Evolutionary conservation across 2,888 invertebrate genomes (phyloP), one percentile per base, ranked within the genome.

Genomic region (Folsomia candida): DNA sequence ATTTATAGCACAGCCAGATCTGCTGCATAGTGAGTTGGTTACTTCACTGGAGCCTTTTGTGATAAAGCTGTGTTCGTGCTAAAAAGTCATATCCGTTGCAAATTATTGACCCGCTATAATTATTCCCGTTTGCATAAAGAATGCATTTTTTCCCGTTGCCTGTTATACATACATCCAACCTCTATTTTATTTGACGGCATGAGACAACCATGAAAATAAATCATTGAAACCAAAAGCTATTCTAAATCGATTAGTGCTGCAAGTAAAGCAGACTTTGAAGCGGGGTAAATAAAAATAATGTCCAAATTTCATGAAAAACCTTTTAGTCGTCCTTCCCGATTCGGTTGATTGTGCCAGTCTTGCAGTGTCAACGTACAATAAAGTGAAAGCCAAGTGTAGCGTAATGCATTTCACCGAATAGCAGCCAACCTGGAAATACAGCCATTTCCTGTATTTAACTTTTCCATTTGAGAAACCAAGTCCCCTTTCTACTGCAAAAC

Each of bases 161-260:
- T 18, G 47, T 47, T 47, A 47, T 47, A 47, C n/a, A n/a, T n/a
- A n/a, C n/a, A 47, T 47, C 47, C 47, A 47, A 47, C n/a, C n/a
- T n/a, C n/a, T n/a, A n/a, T n/a, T n/a, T n/a, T n/a, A n/a, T n/a
- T n/a, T n/a, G n/a, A n/a, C n/a, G n/a, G n/a, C n/a, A n/a, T 11
- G 47, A 9, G 47, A 47, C 47, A 47, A 47, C 9, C 47, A 18
- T 11, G 47, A 20, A 57, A n/a, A 57, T 59, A 22, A 59, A 59
- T 59, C 59, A 59, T 59, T 59, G 25, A 24, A 59, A 9, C 59
- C 26, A 59, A 59, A 59, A 59, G 59, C 59, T 25, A 59, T 59
- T n/a, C 2, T 26, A 18, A 24, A 59, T 59, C 59, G 59, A 59
- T 59, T 25, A 20, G 59, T 59, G 25, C 26, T 26, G 26, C 26